Base-by-base conservation (phyloP, 1,140 invertebrate species). In the Pemphigus obesinymphae region DNA sequence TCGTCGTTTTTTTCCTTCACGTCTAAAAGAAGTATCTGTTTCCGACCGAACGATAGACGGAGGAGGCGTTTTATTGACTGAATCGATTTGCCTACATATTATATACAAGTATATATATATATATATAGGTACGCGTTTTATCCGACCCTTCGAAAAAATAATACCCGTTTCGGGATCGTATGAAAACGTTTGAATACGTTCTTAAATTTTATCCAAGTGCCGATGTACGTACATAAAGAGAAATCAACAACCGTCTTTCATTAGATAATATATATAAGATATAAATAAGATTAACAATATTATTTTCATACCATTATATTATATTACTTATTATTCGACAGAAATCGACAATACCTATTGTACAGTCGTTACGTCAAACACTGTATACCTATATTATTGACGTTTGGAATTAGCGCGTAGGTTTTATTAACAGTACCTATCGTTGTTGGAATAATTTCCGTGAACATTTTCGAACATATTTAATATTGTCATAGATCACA, bases 21-120 rank as follows among this genome's bases (percentile, higher is more conserved):
- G 63, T 78, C 50, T 23, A n/a, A 58, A n/a, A 78, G 20, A 78
- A 58, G 75, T 78, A 76, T 78, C 53, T 78, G 34, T 58, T 58
- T 15, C 72, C 48, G 20, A 40, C 48, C 11, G 1, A 78, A 78
- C 31, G 13, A n/a, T 26, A 10, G 37, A n/a, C 48, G 15, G 40
- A 15, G 68, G 6, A 34, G 73, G 73, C 75, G 75, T 78, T 78
- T 58, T 58, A 78, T 78, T 58, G 75, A 78, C 75, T 37, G 53
- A 58, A 37, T 78, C 75, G 75, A 58, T 78, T 78, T 78, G 34
- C 48, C 34, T 26, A 10, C 17, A 53, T 37, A 34, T n/a, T n/a
- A n/a, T n/a, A n/a, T n/a, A n/a, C n/a, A n/a, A n/a, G n/a, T n/a
- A n/a, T 4, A 34, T 48, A n/a, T n/a, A n/a, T n/a, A n/a, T 31